Base-by-base conservation (phyloP, 2,888 invertebrate species). In the Scrobipalpa atriplicella region DNA sequence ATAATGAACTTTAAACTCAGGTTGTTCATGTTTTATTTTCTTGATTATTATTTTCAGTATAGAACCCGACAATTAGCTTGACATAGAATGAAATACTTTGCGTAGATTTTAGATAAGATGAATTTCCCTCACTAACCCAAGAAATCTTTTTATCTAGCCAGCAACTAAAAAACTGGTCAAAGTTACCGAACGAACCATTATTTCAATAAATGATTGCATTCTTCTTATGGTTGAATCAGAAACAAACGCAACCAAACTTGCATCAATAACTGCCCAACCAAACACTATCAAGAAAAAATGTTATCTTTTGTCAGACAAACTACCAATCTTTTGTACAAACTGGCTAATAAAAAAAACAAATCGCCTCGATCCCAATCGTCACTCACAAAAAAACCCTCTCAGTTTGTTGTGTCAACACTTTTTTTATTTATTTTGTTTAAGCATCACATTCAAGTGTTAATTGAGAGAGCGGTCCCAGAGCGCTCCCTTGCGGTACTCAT, bases 391-490 rank as follows among this genome's bases (percentile, higher is more conserved):
- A 52, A 18, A 29, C 29, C 61, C 41, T 39, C 13, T 62, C 43
- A 13, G 47, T 47, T 21, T 47, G 62, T 19, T 41, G 8, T 62
- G 62, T 62, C 62, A 62, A 62, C 54, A 56, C 54, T 21, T 56
- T 56, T 56, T 67, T 67, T 61, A 39, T 64, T 67, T 67, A 60
- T 54, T 62, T 66, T 66, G 58, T 58, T 58, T 58, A 58, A 16
- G 18, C 52, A 21, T 58, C 18, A 36, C 21, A 64, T 67, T 67
- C 38, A 8, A 61, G 67, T 67, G 67, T 61, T 64, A 67, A 67
- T 67, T 67, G 67, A 67, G 64, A 64, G 67, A 64, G 61, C 51
- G 60, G 62, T 16, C 38, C 64, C 52, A 64, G 67, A 29, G 21
- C 11, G 19, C 41, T 62, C 62, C 62, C 62, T 62, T 62, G 62